Conservation (phyloP, 1,140 invertebrate genomes). For the Pogonus chalceus region DNA sequence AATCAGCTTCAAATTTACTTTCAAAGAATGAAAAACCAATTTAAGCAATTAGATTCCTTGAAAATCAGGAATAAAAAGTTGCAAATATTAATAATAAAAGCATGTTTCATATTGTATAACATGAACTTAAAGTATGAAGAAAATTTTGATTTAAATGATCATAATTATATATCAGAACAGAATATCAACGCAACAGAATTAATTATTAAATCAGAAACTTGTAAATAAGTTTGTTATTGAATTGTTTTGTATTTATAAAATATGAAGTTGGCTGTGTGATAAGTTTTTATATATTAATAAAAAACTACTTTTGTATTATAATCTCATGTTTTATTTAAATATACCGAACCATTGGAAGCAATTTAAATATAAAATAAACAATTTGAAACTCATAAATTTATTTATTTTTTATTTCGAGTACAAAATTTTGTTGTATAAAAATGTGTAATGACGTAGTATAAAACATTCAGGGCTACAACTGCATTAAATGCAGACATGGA, state of each 20-base stretch:
- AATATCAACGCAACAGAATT: not conserved
- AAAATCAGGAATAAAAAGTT: not conserved
- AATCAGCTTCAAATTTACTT: not conserved
- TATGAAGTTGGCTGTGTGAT: not conserved
- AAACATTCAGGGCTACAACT: conserved; percentile 29
- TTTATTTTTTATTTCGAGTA: conserved; percentile 26
- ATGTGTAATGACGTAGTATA: conserved; percentile 26
- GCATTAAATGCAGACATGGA: conserved; percentile 27
- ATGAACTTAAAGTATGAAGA: not conserved
- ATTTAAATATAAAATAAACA: not conserved
- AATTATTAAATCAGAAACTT: not conserved
- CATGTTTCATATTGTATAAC: not conserved
- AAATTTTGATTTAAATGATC: not conserved
- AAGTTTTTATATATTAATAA: not conserved
- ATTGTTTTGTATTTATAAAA: not conserved
- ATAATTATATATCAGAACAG: not conserved
- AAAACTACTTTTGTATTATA: not conserved
- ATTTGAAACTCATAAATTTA: not conserved
- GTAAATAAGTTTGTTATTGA: not conserved
- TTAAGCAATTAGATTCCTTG: not conserved
- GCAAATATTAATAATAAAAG: not conserved
- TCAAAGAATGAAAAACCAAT: not conserved
- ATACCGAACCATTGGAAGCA: too few species aligned
- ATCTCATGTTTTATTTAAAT: too few species aligned
- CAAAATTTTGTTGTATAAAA: conserved; percentile 28